Evolutionary conservation across 2,797 vertebrate species (phyloP), one percentile per base, ranked within the genome.

Genomic region (Thripadectes ignobilis): DNA sequence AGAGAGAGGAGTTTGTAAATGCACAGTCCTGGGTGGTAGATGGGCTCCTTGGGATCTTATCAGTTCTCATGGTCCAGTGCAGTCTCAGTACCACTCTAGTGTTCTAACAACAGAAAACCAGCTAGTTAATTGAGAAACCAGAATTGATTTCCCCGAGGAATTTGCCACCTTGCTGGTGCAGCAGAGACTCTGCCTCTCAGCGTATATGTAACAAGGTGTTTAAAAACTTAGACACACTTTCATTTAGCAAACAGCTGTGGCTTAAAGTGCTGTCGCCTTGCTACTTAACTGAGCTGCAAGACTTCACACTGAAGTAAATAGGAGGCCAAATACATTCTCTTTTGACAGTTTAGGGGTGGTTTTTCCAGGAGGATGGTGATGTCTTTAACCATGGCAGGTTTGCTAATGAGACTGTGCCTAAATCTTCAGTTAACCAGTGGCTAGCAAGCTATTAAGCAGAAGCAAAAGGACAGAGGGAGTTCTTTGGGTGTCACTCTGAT

Each of bases 181-280:
- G 74, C 49, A 51, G 58, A 72, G 55, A 23, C 26, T 80, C 81
- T 92, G 89, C 49, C 41, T 94, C 76, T 92, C 59, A 67, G 59
- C 0, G 1, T 84, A 30, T 52, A 19, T 39, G 67, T 95, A 95
- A 95, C 88, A 89, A 87, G 59, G 41, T 94, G 80, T 85, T 95
- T 90, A 94, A 92, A 92, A 93, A 92, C 90, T 92, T 90, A 59
- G 88, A 90, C 94, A 93, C 88, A 94, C 69, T 92, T 96, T 48
- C 88, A 95, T 88, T 95, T 92, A 94, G 85, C 80, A 85, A 78
- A 76, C 83, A 95, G 93, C 88, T 92, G 92, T 86, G 80, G 43
- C 93, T 95, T 94, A 69, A 94, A 93, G 52, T 39, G 66, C 80
- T 90, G 2, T 45, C 88, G 79, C 69, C 66, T 92, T 69, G 34